Evolutionary conservation across 1,140 invertebrate species (phyloP), one percentile per base, ranked within the genome.

Genomic region (Heliconius congener): DNA sequence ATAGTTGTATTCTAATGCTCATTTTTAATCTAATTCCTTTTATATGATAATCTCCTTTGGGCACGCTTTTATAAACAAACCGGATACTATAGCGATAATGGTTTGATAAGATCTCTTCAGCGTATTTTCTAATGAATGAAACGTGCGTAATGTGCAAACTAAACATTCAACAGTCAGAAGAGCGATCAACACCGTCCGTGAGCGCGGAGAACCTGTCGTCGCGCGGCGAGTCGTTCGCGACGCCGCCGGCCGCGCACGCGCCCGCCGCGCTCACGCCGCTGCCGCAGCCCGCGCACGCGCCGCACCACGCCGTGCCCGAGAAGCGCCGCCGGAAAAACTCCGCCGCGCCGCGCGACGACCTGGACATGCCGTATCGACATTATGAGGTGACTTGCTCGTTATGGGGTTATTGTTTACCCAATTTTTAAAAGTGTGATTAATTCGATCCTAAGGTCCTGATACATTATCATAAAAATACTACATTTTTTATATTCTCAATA

Each of bases 141-240:
- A 30, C 0, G 27, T 16, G 23, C 8, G 60, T 30, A 13, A 66
- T 30, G 60, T 27, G 8, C n/a, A 19, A 57, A 57, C 55, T 23
- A 57, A 75, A 60, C 55, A 13, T 27, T 52, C 18, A 77, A 77
- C 84, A 95, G 94, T 88, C 89, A 76, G 94, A 95, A 79, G 94
- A 92, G 75, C 88, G 93, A 30, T 93, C 93, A 57, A 95, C 94
- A 72, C 94, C 94, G 70, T 91, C 90, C 50, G 90, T 91, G 73
- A 91, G 92, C 39, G 94, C 94, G n/a, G 94, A 95, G 87, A 95
- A 95, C 82, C 83, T 95, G 37, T 93, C 93, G 52, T 92, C 93
- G 50, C 88, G 93, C 79, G 86, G 84, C 73, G 92, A 91, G 77
- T 84, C 82, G 71, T 93, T 90, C 85, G 90, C 90, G 55, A 92